Base-by-base conservation (phyloP, 2,888 invertebrate species). In the Acanthopleura granulata region DNA sequence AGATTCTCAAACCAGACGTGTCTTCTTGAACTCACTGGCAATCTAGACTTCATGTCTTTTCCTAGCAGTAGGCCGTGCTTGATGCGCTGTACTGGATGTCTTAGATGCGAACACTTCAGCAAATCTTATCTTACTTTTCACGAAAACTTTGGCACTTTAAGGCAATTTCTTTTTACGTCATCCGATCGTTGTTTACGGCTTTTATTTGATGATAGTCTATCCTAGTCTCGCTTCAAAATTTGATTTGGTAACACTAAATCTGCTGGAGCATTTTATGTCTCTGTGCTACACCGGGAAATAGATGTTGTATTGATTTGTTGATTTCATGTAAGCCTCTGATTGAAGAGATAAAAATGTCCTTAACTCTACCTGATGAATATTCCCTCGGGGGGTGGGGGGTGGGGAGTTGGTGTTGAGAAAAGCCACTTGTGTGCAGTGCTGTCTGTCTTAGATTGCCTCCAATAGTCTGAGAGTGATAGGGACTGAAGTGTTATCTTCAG, bases 311-410 rank as follows among this genome's bases (percentile, higher is more conserved):
- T 22, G 57, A 57, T 57, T 22, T 22, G n/a, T 57, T 57, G 57
- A 22, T 57, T 57, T 57, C 18, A 57, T 57, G n/a, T 57, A 57
- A 57, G 57, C 22, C 22, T 57, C 22, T 57, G 57, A 57, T 57
- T n/a, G 57, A 57, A 22, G 18, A 57, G 57, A 57, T 57, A 57
- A n/a, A 22, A 57, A n/a, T 57, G 57, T 57, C 57, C 57, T 57
- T 57, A 57, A 22, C 22, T 57, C 22, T 12, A 57, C 57, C 22
- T 57, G 57, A 57, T 57, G 57, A 57, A 57, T 57, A 22, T 22
- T 40, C 57, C 57, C 57, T 6, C 6, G 6, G 22, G 22, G 12
- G 18, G 18, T 51, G 51, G 51, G 51, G 14, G 51, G 51, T 18
- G 18, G 22, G 4, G 12, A 57, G 57, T 18, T 18, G 57, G 57